phyloP scores from a whole-genome alignment of 2,888 invertebrate genomes.

The Andricus curvator region DNA sequence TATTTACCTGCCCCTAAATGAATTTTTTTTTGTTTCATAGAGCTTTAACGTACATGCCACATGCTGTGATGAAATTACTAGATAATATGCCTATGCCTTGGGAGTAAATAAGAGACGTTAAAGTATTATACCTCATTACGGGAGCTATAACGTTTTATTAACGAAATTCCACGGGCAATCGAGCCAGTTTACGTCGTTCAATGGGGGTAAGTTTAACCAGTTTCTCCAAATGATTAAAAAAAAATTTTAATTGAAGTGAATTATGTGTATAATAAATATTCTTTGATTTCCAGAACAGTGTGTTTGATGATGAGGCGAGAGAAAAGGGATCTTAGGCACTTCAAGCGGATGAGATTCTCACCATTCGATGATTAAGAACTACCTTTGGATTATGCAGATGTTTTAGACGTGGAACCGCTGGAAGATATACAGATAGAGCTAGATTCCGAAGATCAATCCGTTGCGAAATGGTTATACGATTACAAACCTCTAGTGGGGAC shows the following conservation, averaged over 20 bases:
- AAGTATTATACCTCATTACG: conserved; percentile 98
- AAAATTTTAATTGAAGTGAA: background rate
- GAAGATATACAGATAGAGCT: conserved; percentile 99
- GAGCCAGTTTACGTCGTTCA: conserved; percentile 99
- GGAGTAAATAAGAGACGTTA: conserved; percentile 99
- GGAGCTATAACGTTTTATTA: conserved; percentile 99
- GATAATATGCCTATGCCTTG: conserved; percentile 99
- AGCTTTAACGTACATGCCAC: conserved; percentile 99
- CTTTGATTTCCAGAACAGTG: conserved; percentile 87
- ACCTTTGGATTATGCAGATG: conserved; percentile 99
- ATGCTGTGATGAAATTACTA: conserved; percentile 98
- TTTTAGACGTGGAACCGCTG: conserved; percentile 98
- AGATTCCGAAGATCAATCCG: conserved; percentile 93
- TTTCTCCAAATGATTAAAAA: too few species aligned
- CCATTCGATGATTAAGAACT: conserved; percentile 99
- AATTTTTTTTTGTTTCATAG: conserved; percentile 77
- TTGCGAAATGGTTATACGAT: conserved; percentile 98
- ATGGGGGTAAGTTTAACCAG: conserved; percentile 88
- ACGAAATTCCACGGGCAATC: conserved; percentile 99
- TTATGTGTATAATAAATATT: background rate
- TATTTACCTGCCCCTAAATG: background rate
- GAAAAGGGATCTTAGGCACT: conserved; percentile 98
- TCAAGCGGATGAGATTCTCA: conserved; percentile 99
- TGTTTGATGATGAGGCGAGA: conserved; percentile 99
- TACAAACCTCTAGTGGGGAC: conserved; percentile 97